Conservation (phyloP, 2,113 vertebrate species). For the Notechis scutatus region DNA sequence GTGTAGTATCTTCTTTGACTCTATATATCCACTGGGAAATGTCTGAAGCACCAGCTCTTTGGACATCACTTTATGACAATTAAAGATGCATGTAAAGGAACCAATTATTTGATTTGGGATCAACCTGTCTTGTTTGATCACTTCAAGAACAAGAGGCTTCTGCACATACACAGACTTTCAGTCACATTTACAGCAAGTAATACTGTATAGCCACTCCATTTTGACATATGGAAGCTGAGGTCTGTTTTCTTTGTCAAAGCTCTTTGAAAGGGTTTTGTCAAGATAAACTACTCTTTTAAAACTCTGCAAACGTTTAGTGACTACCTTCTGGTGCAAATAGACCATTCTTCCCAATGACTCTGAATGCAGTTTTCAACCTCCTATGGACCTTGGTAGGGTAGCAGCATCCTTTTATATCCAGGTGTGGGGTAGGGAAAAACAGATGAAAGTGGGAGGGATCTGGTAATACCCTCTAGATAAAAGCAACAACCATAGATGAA, state of each 20-base stretch:
- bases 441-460: not conserved
- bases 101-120: not conserved
- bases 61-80: not conserved
- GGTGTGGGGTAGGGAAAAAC: not conserved
- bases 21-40: not conserved
- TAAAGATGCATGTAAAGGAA: not conserved
- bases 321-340: not conserved
- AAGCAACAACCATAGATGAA: not conserved
- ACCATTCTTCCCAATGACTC: not conserved
- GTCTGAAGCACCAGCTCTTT: not conserved
- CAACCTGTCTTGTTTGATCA: not conserved
- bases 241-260: not conserved
- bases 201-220: not conserved
- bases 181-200: not conserved
- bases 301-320: not conserved
- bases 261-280: not conserved
- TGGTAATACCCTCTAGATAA: not conserved
- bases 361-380: not conserved
- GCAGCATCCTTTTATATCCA: not conserved
- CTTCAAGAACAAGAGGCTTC: not conserved
- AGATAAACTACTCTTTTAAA: not conserved
- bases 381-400: not conserved
- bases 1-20: not conserved
- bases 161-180: not conserved
- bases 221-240: not conserved